phyloP scores from a whole-genome alignment of 35 echinoderm and acorn worm genomes.

The Holothuria glaberrima region DNA sequence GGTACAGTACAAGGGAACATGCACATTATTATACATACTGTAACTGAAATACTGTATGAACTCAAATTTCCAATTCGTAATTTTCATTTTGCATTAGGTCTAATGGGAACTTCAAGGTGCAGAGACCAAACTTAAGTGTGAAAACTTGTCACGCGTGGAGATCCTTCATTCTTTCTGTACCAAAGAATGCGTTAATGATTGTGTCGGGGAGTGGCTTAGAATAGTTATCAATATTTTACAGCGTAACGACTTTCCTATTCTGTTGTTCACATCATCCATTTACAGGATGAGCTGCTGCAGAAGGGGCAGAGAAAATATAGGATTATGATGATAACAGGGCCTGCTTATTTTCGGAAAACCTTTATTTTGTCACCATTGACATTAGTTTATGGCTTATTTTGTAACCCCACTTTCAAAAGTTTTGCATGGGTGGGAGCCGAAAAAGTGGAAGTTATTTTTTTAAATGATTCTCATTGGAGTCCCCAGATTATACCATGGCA shows the following conservation, averaged over 20 bases:
- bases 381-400: constrained; percentile 17
- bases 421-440: constrained; percentile 59
- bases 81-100: background rate
- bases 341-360: constrained; percentile 59
- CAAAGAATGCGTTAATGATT: background rate
- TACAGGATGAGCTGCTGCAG: background rate
- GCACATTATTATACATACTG: background rate
- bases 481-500: constrained; percentile 48
- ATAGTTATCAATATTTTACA: background rate
- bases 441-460: constrained; percentile 29
- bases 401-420: constrained; percentile 17
- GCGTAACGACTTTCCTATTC: background rate
- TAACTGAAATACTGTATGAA: too few relatives aligned
- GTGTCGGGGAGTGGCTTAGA: background rate
- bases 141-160: constrained; percentile 2
- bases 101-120: background rate
- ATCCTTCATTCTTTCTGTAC: background rate
- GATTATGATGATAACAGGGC: constrained; percentile 46
- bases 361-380: constrained; percentile 29
- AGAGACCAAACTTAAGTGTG: background rate
- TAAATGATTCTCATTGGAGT: constrained; percentile 53
- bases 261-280: too few relatives aligned
- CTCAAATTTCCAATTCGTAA: background rate
- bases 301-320: constrained; percentile 44
- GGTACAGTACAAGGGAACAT: background rate